phyloP scores from a whole-genome alignment of 2,113 vertebrate genomes.

The Grantiella picta region DNA sequence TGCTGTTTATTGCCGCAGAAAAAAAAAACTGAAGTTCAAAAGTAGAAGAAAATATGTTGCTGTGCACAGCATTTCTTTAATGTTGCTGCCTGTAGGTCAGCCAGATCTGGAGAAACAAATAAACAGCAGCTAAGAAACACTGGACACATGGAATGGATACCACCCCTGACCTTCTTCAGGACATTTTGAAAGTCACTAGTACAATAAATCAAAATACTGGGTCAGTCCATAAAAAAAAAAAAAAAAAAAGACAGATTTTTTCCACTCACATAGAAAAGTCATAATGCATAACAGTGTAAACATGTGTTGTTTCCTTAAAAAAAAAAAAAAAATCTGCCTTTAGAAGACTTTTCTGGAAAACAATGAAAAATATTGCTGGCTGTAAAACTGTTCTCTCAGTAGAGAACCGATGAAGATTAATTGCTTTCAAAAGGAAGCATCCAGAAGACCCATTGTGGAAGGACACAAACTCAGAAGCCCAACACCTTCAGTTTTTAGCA shows the following conservation, averaged over 20 bases:
- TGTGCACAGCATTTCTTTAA: background rate
- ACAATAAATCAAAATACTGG: conserved; percentile 56
- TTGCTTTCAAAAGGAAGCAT: conserved; percentile 38
- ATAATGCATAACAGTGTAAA: conserved; percentile 68
- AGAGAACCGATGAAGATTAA: conserved; percentile 67
- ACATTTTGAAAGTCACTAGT: conserved; percentile 19
- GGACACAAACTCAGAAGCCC: background rate
- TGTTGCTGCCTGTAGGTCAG: background rate
- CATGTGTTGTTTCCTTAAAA: conserved; percentile 60
- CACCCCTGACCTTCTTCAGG: conserved; percentile 4
- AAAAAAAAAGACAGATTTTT: conserved; percentile 40
- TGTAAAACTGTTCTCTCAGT: conserved; percentile 64
- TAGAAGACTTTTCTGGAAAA: conserved; percentile 65
- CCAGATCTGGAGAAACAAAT: background rate
- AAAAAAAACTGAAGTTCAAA: background rate
- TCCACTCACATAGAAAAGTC: conserved; percentile 17
- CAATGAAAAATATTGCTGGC: conserved; percentile 63
- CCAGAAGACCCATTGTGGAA: background rate
- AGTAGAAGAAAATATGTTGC: background rate
- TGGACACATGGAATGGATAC: background rate
- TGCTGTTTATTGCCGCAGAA: background rate
- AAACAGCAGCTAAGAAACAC: background rate
- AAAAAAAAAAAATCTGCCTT: conserved; percentile 51
- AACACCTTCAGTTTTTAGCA: background rate
- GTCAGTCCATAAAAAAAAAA: conserved; percentile 39